Conservation (phyloP, 2,888 invertebrate genomes). For the Anodontia alba region DNA sequence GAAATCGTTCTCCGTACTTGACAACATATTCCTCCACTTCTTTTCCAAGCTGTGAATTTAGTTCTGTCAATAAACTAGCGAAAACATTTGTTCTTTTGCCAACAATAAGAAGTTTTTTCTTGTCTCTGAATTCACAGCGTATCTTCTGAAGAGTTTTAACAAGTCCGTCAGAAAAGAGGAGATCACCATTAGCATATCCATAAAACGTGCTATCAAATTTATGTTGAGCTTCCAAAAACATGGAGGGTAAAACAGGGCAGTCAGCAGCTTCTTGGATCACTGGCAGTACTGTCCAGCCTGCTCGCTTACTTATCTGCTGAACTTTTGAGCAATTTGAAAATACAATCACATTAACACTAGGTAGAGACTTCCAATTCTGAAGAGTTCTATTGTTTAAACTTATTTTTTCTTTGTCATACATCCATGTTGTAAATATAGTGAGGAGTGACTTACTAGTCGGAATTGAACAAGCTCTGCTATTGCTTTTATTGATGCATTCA, state of each 20-base stretch:
- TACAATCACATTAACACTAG: constrained; percentile 49
- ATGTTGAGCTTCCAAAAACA: constrained; percentile 42
- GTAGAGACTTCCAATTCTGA: constrained; percentile 48
- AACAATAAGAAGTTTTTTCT: constrained; percentile 42
- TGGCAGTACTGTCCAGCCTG: constrained; percentile 42
- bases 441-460: constrained; percentile 20
- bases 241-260: constrained; percentile 44
- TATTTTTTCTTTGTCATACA: constrained; percentile 57
- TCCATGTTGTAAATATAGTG: constrained; percentile 58
- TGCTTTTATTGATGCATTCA: not conserved
- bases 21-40: constrained; percentile 27
- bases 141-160: constrained; percentile 39
- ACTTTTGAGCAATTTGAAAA: constrained; percentile 48
- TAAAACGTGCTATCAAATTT: constrained; percentile 49
- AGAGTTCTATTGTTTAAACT: constrained; percentile 54
- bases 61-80: constrained; percentile 26
- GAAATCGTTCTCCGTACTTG: constrained; percentile 43
- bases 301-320: constrained; percentile 35
- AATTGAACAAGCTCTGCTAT: too few species aligned
- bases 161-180: constrained; percentile 49
- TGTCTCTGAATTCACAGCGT: constrained; percentile 24
- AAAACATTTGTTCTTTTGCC: constrained; percentile 51
- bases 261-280: constrained; percentile 31
- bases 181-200: constrained; percentile 56
- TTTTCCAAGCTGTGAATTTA: constrained; percentile 14